A percentile compares a stretch with the other conserved stretches of the same genome.
phyloP scores from a whole-genome alignment of 1,140 invertebrate genomes.

The Muscidifurax raptorellus region DNA sequence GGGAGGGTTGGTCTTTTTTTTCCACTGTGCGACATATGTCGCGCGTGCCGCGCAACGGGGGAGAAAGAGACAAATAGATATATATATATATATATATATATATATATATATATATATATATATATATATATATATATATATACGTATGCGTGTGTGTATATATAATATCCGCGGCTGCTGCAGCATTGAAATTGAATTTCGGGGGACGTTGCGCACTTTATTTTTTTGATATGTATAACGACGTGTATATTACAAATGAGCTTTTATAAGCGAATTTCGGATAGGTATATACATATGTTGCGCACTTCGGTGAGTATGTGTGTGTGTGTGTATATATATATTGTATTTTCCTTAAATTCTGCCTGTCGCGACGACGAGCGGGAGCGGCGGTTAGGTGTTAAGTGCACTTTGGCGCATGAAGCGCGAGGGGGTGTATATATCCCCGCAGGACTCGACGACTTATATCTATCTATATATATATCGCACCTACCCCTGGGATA shows the following conservation, averaged over 20 bases:
- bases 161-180: not conserved
- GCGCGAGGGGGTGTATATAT: not conserved
- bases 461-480: not conserved
- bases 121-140: not conserved
- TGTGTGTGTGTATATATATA: too few relatives aligned
- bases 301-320: too few relatives aligned
- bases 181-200: not conserved
- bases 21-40: not conserved
- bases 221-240: not conserved
- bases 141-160: too few relatives aligned
- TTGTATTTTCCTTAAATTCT: not conserved
- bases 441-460: slow-evolving; percentile 2
- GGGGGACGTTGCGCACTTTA: slow-evolving; percentile 16
- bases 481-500: not conserved
- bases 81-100: not conserved
- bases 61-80: not conserved
- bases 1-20: slow-evolving; percentile 1
- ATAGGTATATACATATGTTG: too few relatives aligned
- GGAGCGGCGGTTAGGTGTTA: too few relatives aligned
- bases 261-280: not conserved
- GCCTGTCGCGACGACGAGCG: too few relatives aligned
- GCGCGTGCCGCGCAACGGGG: not conserved
- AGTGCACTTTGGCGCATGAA: not conserved
- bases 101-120: not conserved
- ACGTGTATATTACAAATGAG: too few relatives aligned